Base-by-base conservation (phyloP, 2,888 invertebrate genomes). In the Exephanes ischioxanthus region DNA sequence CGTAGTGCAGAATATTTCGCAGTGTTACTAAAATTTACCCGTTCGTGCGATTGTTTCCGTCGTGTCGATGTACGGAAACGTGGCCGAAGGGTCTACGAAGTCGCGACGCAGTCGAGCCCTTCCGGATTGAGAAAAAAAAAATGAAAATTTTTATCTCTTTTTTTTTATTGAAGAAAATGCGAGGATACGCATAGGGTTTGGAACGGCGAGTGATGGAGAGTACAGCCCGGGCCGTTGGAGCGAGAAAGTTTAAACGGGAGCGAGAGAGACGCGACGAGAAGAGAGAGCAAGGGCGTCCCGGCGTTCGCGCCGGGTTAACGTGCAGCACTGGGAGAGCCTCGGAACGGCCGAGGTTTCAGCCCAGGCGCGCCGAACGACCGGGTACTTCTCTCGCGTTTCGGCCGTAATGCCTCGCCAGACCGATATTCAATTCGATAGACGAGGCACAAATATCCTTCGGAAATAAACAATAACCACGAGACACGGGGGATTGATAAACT, bases 251-350 rank as follows among this genome's bases (percentile, higher is more conserved):
- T 11, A 3, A 48, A 72, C 37, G 66, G 7, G 51, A 67, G 76
- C 51, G 77, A 77, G 55, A 11, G 67, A 33, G 53, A 71, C 48
- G 55, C 33, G 63, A 80, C n/a, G 76, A 72, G 41, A 58, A 68
- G 61, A 66, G 58, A 73, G 66, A 71, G 68, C 71, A 77, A 83
- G 76, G 79, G 81, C 78, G 81, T 71, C 80, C 84, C 80, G 82
- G 85, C 77, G 84, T 86, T 84, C 85, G 77, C 80, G 80, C 86
- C 85, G 87, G 86, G 86, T 86, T 86, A 87, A 87, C 87, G 84
- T 86, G 86, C 78, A 87, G 80, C 84, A 84, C 85, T 85, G 85
- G 85, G 79, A 84, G 84, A 87, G 83, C 41, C 66, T 26, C 33
- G 14, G 73, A 84, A 86, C 75, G 73, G 33, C 80, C 73, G 72